A percentile compares a stretch with the other conserved stretches of the same genome.
phyloP scores from a whole-genome alignment of 2,797 vertebrate genomes.

The Cryptoprocta ferox region DNA sequence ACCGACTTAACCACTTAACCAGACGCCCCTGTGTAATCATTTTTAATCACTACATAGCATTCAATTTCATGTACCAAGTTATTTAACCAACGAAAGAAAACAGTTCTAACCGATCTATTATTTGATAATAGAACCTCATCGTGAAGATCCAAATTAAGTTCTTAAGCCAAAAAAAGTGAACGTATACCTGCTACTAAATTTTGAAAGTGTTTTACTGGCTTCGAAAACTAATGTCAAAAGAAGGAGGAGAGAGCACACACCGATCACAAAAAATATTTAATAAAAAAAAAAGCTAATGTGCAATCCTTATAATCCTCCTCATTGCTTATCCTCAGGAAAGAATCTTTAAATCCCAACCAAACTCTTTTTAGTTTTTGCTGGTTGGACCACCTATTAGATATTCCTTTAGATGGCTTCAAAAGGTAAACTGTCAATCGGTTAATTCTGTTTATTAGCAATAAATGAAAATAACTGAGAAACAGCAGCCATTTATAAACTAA shows the following conservation, averaged over 20 bases:
- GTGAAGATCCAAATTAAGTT: neutral
- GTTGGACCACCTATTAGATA: neutral
- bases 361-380: constrained; percentile 1
- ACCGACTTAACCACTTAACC: too few relatives aligned
- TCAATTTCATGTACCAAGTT: neutral
- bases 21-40: neutral
- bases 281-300: neutral
- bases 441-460: neutral
- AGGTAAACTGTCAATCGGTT: neutral
- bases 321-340: neutral
- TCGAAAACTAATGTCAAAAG: neutral
- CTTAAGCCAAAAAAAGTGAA: neutral
- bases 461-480: constrained; percentile 7
- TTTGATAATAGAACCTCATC: neutral
- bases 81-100: neutral
- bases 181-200: neutral
- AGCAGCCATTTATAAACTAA: neutral
- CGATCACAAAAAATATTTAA: neutral
- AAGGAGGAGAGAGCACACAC: neutral
- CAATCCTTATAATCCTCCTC: neutral
- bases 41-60: neutral
- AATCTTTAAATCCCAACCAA: neutral
- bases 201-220: neutral
- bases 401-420: constrained; percentile 8
- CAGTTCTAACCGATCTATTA: neutral